These are phyloP conservation scores for Drosophila planitibia DNA, from an alignment of 2,888 invertebrate species.

Conservation along the genomic window DNA sequence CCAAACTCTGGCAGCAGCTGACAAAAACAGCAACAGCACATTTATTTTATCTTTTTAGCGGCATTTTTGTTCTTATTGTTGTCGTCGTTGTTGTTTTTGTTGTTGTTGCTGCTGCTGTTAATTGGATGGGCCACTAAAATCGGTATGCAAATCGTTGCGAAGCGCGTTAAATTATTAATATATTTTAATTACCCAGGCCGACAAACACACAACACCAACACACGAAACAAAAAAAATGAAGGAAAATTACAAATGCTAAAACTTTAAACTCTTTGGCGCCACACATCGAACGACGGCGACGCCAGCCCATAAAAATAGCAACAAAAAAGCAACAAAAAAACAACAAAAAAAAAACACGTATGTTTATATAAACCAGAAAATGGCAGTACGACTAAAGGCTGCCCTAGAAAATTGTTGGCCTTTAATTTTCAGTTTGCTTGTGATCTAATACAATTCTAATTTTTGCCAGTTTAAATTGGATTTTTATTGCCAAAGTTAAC, in stretches of 20 bases:
- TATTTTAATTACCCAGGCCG: conserved; percentile 71
- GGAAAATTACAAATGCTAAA: conserved; percentile 76
- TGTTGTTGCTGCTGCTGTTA: conserved; percentile 44
- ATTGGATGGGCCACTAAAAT: conserved; percentile 57
- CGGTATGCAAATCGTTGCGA: conserved; percentile 53
- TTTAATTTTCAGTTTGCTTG: neutral
- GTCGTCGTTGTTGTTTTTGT: conserved; percentile 28
- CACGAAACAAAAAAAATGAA: conserved; percentile 7
- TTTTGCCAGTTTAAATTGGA: neutral
- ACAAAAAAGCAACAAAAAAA: conserved; percentile 10
- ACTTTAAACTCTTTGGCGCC: conserved; percentile 76
- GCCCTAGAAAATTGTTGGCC: conserved; percentile 10
- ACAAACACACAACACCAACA: conserved; percentile 11
- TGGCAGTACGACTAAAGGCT: neutral
- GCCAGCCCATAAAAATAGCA: conserved; percentile 50
- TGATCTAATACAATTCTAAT: neutral
- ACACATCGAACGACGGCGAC: conserved; percentile 58
- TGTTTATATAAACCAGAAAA: conserved; percentile 6
- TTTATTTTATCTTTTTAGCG: conserved; percentile 24
- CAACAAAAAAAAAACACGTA: neutral
- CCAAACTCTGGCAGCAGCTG: conserved; percentile 15
- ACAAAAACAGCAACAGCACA: conserved; percentile 7
- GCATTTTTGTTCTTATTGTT: conserved; percentile 51
- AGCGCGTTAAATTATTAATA: conserved; percentile 78
- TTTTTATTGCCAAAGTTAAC: neutral